Percentiles rank a stretch among this genome's conserved stretches.
Conservation (phyloP, 2,797 vertebrate genomes). For the Siniperca undulata region DNA sequence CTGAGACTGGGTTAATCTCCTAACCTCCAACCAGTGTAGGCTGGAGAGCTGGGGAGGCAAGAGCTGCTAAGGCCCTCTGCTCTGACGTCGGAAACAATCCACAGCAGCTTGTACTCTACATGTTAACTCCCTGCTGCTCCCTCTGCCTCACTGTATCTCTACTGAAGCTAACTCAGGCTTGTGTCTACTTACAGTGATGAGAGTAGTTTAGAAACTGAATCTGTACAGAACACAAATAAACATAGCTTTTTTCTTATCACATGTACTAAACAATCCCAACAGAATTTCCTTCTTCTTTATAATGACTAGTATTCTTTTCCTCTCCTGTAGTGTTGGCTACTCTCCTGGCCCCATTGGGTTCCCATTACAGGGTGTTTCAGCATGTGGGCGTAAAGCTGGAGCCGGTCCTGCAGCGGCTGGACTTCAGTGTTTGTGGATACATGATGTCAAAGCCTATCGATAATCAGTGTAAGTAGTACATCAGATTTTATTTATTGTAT, state of each 20-base stretch:
- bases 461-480: slow-evolving; percentile 89
- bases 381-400: slow-evolving; percentile 87
- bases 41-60: slow-evolving; percentile 26
- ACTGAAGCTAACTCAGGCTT: slow-evolving; percentile 11
- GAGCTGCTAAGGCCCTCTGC: slow-evolving; percentile 43
- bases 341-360: slow-evolving; percentile 91
- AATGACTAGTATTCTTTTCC: not conserved
- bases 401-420: slow-evolving; percentile 93
- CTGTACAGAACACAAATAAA: slow-evolving; percentile 3
- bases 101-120: slow-evolving; percentile 35
- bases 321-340: slow-evolving; percentile 85
- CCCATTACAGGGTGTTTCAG: slow-evolving; percentile 90
- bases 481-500: not conserved
- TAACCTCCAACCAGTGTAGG: slow-evolving; percentile 51
- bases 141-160: slow-evolving; percentile 13
- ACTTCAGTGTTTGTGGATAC: slow-evolving; percentile 93
- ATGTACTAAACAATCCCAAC: not conserved
- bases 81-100: slow-evolving; percentile 52
- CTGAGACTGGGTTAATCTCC: slow-evolving; percentile 72
- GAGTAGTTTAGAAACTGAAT: not conserved
- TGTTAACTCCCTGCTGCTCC: slow-evolving; percentile 32
- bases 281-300: not conserved
- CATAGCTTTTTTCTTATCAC: not conserved
- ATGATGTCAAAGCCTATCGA: slow-evolving; percentile 93
- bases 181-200: slow-evolving; percentile 19